A percentile compares a stretch with the other conserved stretches of the same genome.
Conservation (phyloP, 2,113 vertebrate species). For the Noctilio leporinus region DNA sequence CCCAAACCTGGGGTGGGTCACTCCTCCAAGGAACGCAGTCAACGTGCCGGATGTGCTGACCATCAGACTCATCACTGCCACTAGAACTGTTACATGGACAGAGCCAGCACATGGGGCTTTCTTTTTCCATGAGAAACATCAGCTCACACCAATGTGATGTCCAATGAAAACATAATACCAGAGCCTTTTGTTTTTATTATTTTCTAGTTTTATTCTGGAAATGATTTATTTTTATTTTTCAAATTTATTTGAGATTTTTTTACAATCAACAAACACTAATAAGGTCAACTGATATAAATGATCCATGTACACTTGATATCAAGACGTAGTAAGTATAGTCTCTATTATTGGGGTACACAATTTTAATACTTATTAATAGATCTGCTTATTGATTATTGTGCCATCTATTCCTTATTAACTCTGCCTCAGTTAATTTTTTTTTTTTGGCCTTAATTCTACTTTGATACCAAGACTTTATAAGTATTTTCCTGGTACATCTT, state of each 20-base stretch:
- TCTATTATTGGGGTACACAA: neutral
- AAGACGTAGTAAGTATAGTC: too few species aligned
- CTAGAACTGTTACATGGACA: too few species aligned
- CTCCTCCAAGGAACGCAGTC: neutral
- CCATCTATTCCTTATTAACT: neutral
- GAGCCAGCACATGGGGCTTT: neutral
- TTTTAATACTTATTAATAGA: neutral
- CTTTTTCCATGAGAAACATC: neutral
- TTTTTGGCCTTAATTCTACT: neutral
- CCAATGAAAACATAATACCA: neutral
- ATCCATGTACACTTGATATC: neutral
- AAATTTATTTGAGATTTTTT: neutral
- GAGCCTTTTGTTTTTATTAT: too few species aligned
- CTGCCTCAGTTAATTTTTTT: neutral
- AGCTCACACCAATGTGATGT: neutral
- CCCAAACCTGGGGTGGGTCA: neutral
- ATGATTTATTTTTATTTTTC: too few species aligned
- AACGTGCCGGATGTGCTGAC: neutral
- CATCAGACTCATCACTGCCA: neutral
- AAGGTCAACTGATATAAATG: neutral
- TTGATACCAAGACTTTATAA: neutral
- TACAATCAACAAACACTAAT: neutral
- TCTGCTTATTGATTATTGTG: neutral
- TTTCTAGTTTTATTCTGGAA: too few species aligned
- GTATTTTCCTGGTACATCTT: neutral